Evolutionary conservation across 2,797 vertebrate species (phyloP).

Genomic region (Syngnathus acus): DNA sequence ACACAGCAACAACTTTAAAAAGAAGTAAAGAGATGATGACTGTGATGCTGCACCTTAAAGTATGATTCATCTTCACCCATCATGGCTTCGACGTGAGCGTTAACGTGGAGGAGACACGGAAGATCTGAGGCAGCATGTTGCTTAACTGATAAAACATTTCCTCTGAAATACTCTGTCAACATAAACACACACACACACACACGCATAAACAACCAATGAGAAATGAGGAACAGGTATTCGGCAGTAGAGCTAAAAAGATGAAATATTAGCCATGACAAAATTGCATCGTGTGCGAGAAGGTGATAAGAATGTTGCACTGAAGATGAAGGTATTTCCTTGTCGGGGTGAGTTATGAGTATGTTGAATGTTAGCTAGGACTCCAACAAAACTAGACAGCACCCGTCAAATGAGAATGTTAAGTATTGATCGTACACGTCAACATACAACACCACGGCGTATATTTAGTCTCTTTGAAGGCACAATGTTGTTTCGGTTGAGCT

Average conservation of each 20-base stretch:
- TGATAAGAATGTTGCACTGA: not conserved
- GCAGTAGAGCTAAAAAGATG: not conserved
- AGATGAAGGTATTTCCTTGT: not conserved
- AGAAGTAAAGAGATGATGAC: not conserved
- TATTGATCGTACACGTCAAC: constrained; percentile 33
- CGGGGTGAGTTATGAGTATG: constrained; percentile 27
- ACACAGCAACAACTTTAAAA: not conserved
- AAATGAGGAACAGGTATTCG: not conserved
- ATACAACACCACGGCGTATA: constrained; percentile 22
- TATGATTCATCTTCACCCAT: constrained; percentile 15
- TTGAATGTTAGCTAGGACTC: constrained; percentile 30
- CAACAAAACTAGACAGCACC: constrained; percentile 16
- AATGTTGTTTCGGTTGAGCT: constrained; percentile 38
- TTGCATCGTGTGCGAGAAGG: not conserved
- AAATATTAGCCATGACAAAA: not conserved
- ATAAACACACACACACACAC: constrained; percentile 23
- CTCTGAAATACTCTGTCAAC: constrained; percentile 87
- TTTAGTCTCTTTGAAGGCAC: constrained; percentile 42
- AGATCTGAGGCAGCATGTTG: constrained; percentile 98
- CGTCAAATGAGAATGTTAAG: constrained; percentile 47
- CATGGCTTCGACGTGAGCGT: constrained; percentile 93
- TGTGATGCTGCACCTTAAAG: constrained; percentile 4
- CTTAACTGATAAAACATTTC: constrained; percentile 99
- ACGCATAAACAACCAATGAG: not conserved
- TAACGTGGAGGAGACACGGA: constrained; percentile 91